These are phyloP conservation scores for Orius laevigatus DNA, from an alignment of 1,140 invertebrate species.

Conservation along the genomic window DNA sequence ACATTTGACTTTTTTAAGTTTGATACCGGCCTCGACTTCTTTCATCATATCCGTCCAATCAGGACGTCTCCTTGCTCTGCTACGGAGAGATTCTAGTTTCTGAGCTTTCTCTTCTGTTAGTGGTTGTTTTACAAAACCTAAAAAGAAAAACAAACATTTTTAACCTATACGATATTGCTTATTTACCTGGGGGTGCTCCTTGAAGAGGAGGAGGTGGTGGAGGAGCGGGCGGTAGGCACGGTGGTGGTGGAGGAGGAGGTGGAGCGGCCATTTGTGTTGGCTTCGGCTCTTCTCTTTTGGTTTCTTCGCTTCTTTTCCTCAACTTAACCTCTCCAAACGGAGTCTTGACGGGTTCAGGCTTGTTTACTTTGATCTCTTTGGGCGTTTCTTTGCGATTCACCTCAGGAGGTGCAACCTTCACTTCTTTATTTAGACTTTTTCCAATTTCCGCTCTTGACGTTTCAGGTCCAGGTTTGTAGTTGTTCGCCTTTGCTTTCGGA, in stretches of 20 bases:
- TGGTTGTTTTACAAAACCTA: slow-evolving; percentile 15
- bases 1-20: slow-evolving; percentile 61
- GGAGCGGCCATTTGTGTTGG: slow-evolving; percentile 20
- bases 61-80: slow-evolving; percentile 58
- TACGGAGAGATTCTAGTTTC: slow-evolving; percentile 41
- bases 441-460: too few relatives aligned
- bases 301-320: not conserved
- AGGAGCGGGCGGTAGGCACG: slow-evolving; percentile 34
- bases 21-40: slow-evolving; percentile 62
- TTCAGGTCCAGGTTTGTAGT: too few relatives aligned
- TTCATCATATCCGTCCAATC: slow-evolving; percentile 83
- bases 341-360: too few relatives aligned
- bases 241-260: slow-evolving; percentile 17
- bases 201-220: slow-evolving; percentile 32
- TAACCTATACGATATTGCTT: too few relatives aligned
- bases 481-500: too few relatives aligned
- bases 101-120: slow-evolving; percentile 19
- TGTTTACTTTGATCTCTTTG: too few relatives aligned
- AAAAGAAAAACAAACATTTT: not conserved
- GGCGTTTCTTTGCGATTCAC: too few relatives aligned
- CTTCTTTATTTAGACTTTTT: too few relatives aligned
- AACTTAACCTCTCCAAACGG: too few relatives aligned
- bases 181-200: slow-evolving; percentile 3
- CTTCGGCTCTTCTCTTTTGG: too few relatives aligned
- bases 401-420: too few relatives aligned